These are phyloP conservation scores for Tenualosa ilisha DNA, from an alignment of 2,797 vertebrate species.

Conservation along the genomic window DNA sequence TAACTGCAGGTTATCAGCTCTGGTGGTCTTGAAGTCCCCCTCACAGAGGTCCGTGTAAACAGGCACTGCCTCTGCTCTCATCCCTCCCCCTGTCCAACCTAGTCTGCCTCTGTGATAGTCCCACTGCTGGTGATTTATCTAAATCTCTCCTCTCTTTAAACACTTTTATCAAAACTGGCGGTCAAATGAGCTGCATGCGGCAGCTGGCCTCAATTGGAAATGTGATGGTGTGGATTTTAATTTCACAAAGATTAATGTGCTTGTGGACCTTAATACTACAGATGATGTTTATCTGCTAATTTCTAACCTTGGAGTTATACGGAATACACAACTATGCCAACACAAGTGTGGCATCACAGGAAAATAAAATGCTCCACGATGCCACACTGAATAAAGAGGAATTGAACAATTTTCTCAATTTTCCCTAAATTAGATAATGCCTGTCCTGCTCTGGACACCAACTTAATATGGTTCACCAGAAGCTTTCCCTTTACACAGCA, in stretches of 20 bases:
- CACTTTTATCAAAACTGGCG: conserved; percentile 98
- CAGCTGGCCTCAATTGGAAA: conserved; percentile 91
- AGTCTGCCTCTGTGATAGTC: conserved; percentile 64
- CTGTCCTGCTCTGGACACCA: conserved; percentile 65
- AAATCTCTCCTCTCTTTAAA: conserved; percentile 94
- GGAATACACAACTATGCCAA: conserved; percentile 66
- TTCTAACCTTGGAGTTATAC: conserved; percentile 75
- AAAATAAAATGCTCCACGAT: conserved; percentile 59
- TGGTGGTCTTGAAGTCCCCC: conserved; percentile 59
- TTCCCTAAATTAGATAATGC: conserved; percentile 84
- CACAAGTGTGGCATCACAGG: conserved; percentile 61
- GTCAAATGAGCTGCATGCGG: conserved; percentile 82
- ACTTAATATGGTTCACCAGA: conserved; percentile 51
- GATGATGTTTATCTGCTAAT: conserved; percentile 88
- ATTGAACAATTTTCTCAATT: conserved; percentile 82
- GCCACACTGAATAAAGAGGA: conserved; percentile 67
- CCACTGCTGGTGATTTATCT: conserved; percentile 87
- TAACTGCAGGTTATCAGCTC: conserved; percentile 76
- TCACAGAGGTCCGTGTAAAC: conserved; percentile 67
- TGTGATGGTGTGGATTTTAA: conserved; percentile 89
- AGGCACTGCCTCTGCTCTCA: conserved; percentile 54
- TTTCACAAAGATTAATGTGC: conserved; percentile 98
- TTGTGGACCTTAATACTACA: conserved; percentile 82
- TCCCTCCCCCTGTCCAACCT: conserved; percentile 61
- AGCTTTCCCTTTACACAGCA: conserved; percentile 70